Conservation (phyloP, 1,140 invertebrate species). For the Trichomalopsis sarcophagae region DNA sequence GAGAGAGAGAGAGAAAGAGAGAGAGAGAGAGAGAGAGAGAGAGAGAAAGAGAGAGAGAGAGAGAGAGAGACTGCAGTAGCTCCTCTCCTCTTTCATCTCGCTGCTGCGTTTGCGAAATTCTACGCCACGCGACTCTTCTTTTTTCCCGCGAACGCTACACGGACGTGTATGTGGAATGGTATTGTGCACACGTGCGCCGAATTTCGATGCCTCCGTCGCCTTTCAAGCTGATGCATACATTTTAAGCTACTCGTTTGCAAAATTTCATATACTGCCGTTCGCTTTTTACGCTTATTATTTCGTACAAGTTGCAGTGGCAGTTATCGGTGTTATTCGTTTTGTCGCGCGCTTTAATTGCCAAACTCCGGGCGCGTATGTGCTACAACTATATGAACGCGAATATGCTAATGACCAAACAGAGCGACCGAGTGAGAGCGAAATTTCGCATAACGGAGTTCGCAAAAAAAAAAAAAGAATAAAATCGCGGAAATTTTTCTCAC, state of each 20-base stretch:
- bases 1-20: no score
- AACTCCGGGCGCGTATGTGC: neutral
- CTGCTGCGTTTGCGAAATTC: slow-evolving; percentile 24
- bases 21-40: no score
- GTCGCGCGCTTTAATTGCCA: neutral
- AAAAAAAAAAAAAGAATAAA: no score
- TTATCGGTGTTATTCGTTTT: neutral
- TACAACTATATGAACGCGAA: no score
- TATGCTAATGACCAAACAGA: neutral
- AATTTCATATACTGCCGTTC: no score
- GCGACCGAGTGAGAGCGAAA: neutral
- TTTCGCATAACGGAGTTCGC: neutral
- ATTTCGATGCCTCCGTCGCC: neutral
- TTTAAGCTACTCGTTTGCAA: no score
- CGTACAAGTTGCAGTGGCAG: no score
- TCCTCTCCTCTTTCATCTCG: slow-evolving; percentile 15
- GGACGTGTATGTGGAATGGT: neutral
- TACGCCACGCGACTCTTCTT: neutral
- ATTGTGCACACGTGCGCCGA: neutral
- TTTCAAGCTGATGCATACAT: neutral
- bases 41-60: no score
- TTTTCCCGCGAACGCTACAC: neutral
- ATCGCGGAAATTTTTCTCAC: neutral
- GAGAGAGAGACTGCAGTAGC: neutral
- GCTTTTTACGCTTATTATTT: no score